These are phyloP conservation scores for Drosophila pachea DNA, from an alignment of 1,140 invertebrate species.

Conservation along the genomic window DNA sequence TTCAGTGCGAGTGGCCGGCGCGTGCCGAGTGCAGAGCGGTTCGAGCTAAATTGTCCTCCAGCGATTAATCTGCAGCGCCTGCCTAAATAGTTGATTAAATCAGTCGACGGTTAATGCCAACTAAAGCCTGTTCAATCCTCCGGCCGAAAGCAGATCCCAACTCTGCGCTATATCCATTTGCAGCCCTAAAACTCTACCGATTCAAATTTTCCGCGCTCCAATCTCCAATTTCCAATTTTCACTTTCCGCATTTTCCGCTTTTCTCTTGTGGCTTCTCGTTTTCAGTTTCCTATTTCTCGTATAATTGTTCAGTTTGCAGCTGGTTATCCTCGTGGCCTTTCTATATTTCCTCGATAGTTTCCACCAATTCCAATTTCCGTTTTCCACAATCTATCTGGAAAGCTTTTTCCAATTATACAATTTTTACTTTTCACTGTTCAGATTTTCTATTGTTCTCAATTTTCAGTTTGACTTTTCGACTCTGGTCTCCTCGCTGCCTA, in stretches of 20 bases:
- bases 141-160: background rate
- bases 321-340: background rate
- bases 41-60: constrained; percentile 10
- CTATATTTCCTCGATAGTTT: background rate
- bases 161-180: background rate
- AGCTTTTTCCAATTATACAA: background rate
- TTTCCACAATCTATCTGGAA: background rate
- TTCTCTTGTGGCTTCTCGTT: background rate
- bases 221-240: background rate
- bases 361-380: no score
- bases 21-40: constrained; percentile 34
- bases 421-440: background rate
- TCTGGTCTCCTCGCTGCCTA: no score
- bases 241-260: background rate
- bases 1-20: constrained; percentile 9
- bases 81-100: constrained; percentile 10
- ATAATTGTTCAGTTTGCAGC: background rate
- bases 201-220: background rate
- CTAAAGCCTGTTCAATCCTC: background rate
- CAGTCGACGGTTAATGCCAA: background rate
- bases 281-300: background rate
- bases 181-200: background rate
- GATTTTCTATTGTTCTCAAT: background rate
- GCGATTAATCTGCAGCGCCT: background rate
- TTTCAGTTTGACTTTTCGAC: no score